Evolutionary conservation across 2,888 invertebrate genomes (phyloP).

Genomic region (Heteromyza rotundicornis): DNA sequence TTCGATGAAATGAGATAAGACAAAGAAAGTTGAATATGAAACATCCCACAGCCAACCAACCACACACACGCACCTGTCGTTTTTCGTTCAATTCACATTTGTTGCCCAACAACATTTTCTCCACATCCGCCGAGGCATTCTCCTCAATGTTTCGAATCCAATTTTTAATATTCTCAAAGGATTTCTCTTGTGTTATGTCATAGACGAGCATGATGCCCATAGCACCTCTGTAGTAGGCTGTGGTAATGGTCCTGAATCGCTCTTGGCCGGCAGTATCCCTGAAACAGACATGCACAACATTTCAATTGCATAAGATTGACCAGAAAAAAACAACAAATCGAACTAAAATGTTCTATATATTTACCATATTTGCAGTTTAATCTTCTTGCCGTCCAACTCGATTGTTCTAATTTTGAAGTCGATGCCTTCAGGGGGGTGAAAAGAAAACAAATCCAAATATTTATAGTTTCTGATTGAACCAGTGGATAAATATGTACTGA

Average conservation of each 20-base stretch:
- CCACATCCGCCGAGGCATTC: slow-evolving; percentile 98
- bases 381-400: slow-evolving; percentile 97
- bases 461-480: no score
- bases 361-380: slow-evolving; percentile 99
- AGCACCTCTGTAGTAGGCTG: slow-evolving; percentile 99
- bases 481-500: no score
- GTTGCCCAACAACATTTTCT: slow-evolving; percentile 98
- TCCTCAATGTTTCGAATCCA: slow-evolving; percentile 99
- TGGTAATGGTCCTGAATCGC: slow-evolving; percentile 97
- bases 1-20: no score
- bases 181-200: slow-evolving; percentile 99
- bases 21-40: no score
- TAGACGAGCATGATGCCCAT: slow-evolving; percentile 99
- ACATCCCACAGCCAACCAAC: not conserved
- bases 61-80: slow-evolving; percentile 72
- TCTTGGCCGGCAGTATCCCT: slow-evolving; percentile 99
- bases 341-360: slow-evolving; percentile 48
- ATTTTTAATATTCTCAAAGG: slow-evolving; percentile 98
- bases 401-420: slow-evolving; percentile 99
- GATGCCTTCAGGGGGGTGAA: no score
- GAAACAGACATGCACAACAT: not conserved
- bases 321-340: not conserved
- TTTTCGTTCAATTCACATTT: slow-evolving; percentile 98
- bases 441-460: no score
- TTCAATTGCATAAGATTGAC: not conserved